phyloP scores from a whole-genome alignment of 1,140 invertebrate genomes.

The Parapsyche elsis region DNA sequence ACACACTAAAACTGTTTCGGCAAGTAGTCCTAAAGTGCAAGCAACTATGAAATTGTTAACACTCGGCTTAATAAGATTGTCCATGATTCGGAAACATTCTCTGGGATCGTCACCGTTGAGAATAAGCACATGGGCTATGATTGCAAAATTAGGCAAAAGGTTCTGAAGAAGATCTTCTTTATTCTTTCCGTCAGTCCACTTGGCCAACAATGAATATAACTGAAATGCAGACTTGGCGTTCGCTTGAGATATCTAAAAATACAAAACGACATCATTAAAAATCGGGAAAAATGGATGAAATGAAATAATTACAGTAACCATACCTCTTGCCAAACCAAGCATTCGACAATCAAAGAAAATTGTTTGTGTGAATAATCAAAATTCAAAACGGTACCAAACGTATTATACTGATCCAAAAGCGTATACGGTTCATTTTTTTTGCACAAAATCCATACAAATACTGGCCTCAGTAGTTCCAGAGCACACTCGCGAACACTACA shows the following conservation, averaged over 20 bases:
- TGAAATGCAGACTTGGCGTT: background rate
- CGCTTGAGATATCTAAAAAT: background rate
- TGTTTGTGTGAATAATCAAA: background rate
- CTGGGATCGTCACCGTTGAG: background rate
- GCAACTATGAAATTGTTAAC: background rate
- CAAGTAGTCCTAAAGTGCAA: conserved; percentile 1
- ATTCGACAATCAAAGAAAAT: conserved; percentile 16
- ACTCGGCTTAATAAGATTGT: background rate
- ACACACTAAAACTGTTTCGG: conserved; percentile 28
- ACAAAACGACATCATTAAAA: conserved; percentile 25
- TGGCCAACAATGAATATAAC: background rate
- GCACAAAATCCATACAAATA: conserved; percentile 32
- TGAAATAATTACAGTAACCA: background rate
- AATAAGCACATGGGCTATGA: conserved; percentile 17
- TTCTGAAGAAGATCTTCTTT: background rate
- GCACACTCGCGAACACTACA: background rate
- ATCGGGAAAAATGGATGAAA: background rate
- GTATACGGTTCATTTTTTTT: background rate
- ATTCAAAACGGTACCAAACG: background rate
- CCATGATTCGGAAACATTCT: conserved; percentile 5
- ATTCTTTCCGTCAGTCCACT: conserved; percentile 7
- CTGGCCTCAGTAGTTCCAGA: conserved; percentile 23
- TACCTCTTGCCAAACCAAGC: conserved; percentile 39
- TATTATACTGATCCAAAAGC: background rate
- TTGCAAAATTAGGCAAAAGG: background rate